Percentiles rank a stretch among this genome's conserved stretches.
Conservation (phyloP, 2,888 invertebrate genomes). For the Asteroscopus sphinx region DNA sequence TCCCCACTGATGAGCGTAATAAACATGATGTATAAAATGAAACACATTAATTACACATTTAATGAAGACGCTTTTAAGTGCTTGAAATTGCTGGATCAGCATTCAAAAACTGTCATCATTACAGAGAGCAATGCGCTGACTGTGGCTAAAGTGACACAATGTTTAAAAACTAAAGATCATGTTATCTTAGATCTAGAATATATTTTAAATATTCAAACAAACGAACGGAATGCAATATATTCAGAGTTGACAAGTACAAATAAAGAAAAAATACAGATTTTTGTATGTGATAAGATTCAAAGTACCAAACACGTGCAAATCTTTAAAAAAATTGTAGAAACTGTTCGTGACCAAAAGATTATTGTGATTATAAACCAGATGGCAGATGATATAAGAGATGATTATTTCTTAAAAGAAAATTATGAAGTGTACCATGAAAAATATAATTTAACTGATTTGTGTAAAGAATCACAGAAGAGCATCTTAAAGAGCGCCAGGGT, state of each 20-base stretch:
- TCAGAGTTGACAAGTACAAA: constrained; percentile 2
- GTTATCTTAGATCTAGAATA: constrained; percentile 19
- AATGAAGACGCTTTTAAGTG: constrained; percentile 1
- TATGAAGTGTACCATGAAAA: not conserved
- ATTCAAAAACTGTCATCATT: not conserved
- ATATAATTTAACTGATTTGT: constrained; percentile 14
- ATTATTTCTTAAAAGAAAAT: constrained; percentile 12
- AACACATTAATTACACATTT: constrained; percentile 14
- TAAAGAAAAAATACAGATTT: not conserved
- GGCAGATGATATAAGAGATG: not conserved
- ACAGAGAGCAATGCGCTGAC: constrained; percentile 12
- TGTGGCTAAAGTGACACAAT: constrained; percentile 23
- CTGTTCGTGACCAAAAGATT: not conserved
- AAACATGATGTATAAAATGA: constrained; percentile 7
- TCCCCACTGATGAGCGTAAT: constrained; percentile 25
- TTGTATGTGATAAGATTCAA: constrained; percentile 2
- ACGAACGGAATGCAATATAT: not conserved
- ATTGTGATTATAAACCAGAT: constrained; percentile 15
- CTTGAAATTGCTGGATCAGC: constrained; percentile 3
- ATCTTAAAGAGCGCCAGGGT: constrained; percentile 9
- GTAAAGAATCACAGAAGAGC: constrained; percentile 8
- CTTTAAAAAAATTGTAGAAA: constrained; percentile 12
- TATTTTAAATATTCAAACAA: not conserved
- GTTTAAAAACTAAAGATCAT: constrained; percentile 5
- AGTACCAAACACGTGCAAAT: not conserved